A percentile compares a stretch with the other conserved stretches of the same genome.
These are phyloP conservation scores for Melipona quadrifasciata DNA, from an alignment of 1,140 invertebrate genomes.

Conservation along the genomic window DNA sequence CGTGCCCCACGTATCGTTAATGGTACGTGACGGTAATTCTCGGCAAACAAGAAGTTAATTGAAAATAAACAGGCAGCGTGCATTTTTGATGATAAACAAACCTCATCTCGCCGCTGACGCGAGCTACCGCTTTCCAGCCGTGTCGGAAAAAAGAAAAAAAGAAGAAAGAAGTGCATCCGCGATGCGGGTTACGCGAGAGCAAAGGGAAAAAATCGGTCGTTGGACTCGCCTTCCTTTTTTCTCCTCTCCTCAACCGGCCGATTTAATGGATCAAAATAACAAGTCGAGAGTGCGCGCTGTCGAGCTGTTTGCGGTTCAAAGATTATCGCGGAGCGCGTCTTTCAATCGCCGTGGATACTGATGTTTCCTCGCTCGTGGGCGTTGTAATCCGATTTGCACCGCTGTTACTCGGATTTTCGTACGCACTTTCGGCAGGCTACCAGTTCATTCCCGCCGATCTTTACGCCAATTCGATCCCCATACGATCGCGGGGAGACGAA, in stretches of 20 bases:
- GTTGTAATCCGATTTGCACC: neutral
- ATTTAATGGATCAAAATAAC: neutral
- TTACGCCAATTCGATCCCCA: neutral
- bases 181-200: too few species aligned
- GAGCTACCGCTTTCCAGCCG: neutral
- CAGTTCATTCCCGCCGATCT: neutral
- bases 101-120: neutral
- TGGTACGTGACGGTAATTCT: constrained; percentile 7
- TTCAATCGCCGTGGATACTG: neutral
- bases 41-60: constrained; percentile 12
- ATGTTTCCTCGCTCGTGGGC: neutral
- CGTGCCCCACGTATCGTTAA: constrained; percentile 11
- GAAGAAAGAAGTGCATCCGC: neutral
- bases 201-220: neutral
- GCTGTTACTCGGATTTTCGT: neutral
- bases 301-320: neutral
- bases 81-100: constrained; percentile 19
- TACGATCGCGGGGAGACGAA: too few species aligned
- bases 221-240: too few species aligned
- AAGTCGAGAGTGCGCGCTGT: neutral
- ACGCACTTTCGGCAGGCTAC: neutral
- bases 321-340: neutral
- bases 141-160: too few species aligned
- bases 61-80: constrained; percentile 10
- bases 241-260: too few species aligned